Percentiles rank a stretch among this genome's conserved stretches.
phyloP scores from a whole-genome alignment of 2,797 vertebrate genomes.

The Cygnus olor region DNA sequence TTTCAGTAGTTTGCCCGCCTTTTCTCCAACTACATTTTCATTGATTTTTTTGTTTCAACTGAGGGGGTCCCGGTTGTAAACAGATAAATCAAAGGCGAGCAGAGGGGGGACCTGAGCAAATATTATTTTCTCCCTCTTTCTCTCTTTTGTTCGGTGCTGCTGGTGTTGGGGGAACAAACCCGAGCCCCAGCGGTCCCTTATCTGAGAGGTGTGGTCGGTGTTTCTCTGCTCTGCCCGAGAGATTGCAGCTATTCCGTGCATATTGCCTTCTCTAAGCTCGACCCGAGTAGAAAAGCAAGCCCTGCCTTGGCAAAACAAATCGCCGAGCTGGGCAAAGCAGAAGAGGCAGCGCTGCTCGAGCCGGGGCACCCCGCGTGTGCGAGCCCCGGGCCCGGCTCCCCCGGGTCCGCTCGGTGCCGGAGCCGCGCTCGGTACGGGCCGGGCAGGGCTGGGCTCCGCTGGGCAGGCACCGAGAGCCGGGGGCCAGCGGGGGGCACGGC shows the following conservation, averaged over 20 bases:
- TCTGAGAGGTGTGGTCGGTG: constrained; percentile 11
- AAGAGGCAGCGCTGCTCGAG: neutral
- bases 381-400: neutral
- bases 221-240: neutral
- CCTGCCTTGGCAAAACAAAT: neutral
- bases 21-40: constrained; percentile 73
- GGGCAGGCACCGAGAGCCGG: neutral
- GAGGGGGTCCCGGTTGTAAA: constrained; percentile 73
- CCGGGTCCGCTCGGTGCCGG: neutral
- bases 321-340: neutral
- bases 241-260: neutral
- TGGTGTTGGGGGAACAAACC: constrained; percentile 25
- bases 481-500: no score
- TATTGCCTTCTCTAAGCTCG: neutral
- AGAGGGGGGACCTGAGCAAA: constrained; percentile 39
- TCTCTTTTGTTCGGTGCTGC: constrained; percentile 14
- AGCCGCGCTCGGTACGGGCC: neutral
- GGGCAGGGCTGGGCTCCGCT: neutral
- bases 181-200: constrained; percentile 5
- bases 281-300: neutral
- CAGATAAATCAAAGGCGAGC: constrained; percentile 73
- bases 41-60: constrained; percentile 75
- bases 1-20: constrained; percentile 82
- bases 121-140: constrained; percentile 44
- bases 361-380: neutral